Evolutionary conservation across 2,797 vertebrate genomes (phyloP), one percentile per base, ranked within the genome.

Genomic region (Bradypus variegatus): DNA sequence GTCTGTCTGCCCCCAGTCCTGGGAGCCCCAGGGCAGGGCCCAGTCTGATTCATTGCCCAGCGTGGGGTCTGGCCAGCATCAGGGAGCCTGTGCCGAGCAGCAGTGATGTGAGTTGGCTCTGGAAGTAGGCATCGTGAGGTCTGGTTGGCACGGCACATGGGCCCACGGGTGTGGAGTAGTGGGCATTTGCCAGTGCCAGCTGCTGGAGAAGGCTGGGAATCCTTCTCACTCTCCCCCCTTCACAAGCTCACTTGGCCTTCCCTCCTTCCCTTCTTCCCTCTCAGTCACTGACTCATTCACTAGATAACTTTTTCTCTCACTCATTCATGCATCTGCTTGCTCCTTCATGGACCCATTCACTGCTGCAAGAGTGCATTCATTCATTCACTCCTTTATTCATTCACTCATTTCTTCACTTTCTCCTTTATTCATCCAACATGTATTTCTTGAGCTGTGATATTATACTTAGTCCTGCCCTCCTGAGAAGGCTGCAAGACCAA

Each of bases 31-130:
- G 91, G 96, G 93, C 94, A 95, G 76, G 85, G 70, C 91, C 60
- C 76, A 89, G 92, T 96, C 92, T 96, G 95, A 94, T 94, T 95
- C 94, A 94, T 36, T 48, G 91, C 92, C 88, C 21, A 6, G 86
- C 15, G 0, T 64, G 67, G 84, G 83, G 65, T 88, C 96, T 94
- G 93, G 91, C 93, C 78, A 81, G 93, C 80, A 50, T 77, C 31
- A 79, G 91, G 73, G 70, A 88, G 88, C 5, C 0, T 78, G 91
- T 73, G 77, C 88, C 92, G 69, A 91, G 93, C 65, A 23, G 88
- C 55, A 16, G 53, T 33, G 55, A 92, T 2, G 6, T 73, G 70
- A 67, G 76, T 75, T 93, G 92, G 92, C 81, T 65, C 76, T 38
- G 85, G 92, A 86, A 92, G 69, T 88, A 91, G 80, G 80, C 80